These are phyloP conservation scores for Etheostoma spectabile DNA, from an alignment of 2,113 vertebrate species.

Conservation along the genomic window DNA sequence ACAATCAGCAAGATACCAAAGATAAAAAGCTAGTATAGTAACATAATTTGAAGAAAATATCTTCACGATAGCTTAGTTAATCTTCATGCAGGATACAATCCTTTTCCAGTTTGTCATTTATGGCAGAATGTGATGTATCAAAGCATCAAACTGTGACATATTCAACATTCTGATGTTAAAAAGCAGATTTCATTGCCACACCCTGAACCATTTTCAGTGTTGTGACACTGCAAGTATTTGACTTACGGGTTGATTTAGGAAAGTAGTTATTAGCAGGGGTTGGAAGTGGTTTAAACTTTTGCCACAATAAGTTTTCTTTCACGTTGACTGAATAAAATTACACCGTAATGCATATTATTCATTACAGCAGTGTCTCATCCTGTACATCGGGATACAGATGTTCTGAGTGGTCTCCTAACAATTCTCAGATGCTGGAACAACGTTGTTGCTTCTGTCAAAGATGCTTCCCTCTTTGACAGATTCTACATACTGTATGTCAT, in stretches of 20 bases:
- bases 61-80: background rate
- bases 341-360: background rate
- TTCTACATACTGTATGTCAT: slow-evolving; percentile 15
- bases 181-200: background rate
- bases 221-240: background rate
- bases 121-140: slow-evolving; percentile 55
- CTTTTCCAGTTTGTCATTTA: slow-evolving; percentile 54
- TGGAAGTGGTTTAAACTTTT: background rate
- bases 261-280: background rate
- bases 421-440: background rate
- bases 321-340: background rate
- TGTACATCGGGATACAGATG: background rate
- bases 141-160: slow-evolving; percentile 51
- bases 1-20: background rate
- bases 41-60: background rate
- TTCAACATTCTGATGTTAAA: background rate
- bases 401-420: background rate
- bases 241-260: background rate
- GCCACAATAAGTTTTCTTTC: background rate
- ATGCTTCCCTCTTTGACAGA: slow-evolving; percentile 40
- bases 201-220: background rate
- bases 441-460: no score
- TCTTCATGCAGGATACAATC: background rate
- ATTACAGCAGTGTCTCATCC: background rate
- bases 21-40: background rate